A percentile compares a stretch with the other conserved stretches of the same genome.
Evolutionary conservation across 23 tunicate genomes (phyloP).

Genomic region (Phallusia fumigata): DNA sequence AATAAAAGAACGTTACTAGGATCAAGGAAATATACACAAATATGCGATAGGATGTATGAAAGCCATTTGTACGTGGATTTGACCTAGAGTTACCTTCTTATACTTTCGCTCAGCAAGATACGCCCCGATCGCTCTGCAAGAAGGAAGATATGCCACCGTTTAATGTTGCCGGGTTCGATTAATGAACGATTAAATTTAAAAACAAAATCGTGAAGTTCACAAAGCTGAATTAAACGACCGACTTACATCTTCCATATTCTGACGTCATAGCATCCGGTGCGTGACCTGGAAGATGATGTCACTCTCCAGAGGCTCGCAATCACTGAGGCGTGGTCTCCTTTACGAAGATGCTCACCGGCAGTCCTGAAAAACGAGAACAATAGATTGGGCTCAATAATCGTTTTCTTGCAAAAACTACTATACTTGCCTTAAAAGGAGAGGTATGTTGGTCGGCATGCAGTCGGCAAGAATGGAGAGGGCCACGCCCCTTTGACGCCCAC

Average conservation of each 20-base stretch:
- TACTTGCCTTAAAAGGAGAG: slow-evolving; percentile 34
- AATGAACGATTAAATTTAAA: neutral
- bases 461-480: slow-evolving; percentile 47
- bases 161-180: neutral
- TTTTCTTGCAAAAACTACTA: neutral
- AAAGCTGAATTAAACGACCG: too few relatives aligned
- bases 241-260: slow-evolving; percentile 62
- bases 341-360: slow-evolving; percentile 14
- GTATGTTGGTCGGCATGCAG: slow-evolving; percentile 58
- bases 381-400: neutral
- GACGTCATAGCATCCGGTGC: slow-evolving; percentile 30
- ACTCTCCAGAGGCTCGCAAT: slow-evolving; percentile 55
- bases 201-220: neutral
- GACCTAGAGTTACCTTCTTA: slow-evolving; percentile 22
- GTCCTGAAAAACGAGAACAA: slow-evolving; percentile 19
- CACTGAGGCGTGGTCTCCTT: slow-evolving; percentile 40
- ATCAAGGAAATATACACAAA: neutral
- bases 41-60: neutral
- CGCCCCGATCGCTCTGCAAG: slow-evolving; percentile 20
- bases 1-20: neutral
- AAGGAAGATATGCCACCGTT: neutral
- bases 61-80: neutral
- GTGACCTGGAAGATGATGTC: slow-evolving; percentile 18
- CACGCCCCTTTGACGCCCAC: slow-evolving; percentile 24
- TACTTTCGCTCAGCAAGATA: slow-evolving; percentile 11